phyloP scores from a whole-genome alignment of 2,888 invertebrate species.

The Ichneumon xanthorius region DNA sequence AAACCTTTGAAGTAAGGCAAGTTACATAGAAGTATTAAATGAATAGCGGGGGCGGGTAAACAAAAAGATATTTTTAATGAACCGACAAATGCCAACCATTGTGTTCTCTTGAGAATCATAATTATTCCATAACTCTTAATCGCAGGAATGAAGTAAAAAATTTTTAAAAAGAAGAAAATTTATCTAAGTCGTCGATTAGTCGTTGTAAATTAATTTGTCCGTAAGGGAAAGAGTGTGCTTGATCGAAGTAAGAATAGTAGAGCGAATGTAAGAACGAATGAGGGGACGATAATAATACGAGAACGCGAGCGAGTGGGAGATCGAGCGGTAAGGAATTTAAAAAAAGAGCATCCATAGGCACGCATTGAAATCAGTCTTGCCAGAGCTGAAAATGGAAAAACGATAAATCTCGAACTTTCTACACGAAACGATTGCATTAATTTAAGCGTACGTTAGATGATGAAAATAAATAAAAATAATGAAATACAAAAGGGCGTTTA shows the following conservation, averaged over 20 bases:
- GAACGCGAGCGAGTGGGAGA: constrained; percentile 53
- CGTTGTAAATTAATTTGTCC: constrained; percentile 77
- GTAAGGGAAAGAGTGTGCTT: constrained; percentile 65
- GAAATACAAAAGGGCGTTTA: constrained; percentile 62
- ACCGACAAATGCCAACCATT: constrained; percentile 81
- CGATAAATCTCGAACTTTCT: constrained; percentile 59
- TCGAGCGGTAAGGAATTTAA: constrained; percentile 41
- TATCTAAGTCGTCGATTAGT: constrained; percentile 81
- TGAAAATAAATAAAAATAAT: constrained; percentile 36
- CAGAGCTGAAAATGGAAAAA: constrained; percentile 47
- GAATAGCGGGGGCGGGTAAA: constrained; percentile 69
- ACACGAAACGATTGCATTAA: constrained; percentile 59
- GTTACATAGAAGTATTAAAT: constrained; percentile 75
- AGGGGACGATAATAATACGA: constrained; percentile 65
- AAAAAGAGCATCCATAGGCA: constrained; percentile 21
- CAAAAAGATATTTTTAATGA: constrained; percentile 78
- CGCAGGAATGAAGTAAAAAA: constrained; percentile 46
- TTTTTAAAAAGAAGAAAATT: constrained; percentile 41
- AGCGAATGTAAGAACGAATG: constrained; percentile 60
- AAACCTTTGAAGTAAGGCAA: constrained; percentile 75
- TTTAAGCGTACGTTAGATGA: constrained; percentile 66
- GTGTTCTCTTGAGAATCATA: constrained; percentile 82
- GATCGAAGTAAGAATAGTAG: constrained; percentile 23
- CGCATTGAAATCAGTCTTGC: constrained; percentile 42
- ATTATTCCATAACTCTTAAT: constrained; percentile 81